These are phyloP conservation scores for Acanthosepion pharaonis DNA, from an alignment of 2,888 invertebrate genomes.

Conservation along the genomic window DNA sequence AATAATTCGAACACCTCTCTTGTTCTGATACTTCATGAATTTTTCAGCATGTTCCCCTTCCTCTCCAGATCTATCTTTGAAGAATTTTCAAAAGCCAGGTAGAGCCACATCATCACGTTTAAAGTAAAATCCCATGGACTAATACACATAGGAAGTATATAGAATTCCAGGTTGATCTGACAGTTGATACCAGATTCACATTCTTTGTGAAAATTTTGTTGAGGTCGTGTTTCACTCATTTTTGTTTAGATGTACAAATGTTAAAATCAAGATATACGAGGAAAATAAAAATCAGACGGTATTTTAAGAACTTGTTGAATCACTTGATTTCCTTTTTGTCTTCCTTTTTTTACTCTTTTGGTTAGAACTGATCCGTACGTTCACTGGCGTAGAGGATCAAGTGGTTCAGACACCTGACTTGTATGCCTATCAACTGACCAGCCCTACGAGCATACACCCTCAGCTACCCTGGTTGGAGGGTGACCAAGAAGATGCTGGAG, in stretches of 20 bases:
- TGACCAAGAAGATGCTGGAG: no score
- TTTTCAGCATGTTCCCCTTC: slow-evolving; percentile 87
- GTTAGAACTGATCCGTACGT: slow-evolving; percentile 67
- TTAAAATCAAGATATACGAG: neutral
- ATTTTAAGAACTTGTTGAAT: neutral
- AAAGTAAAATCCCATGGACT: slow-evolving; percentile 81
- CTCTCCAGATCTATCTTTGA: slow-evolving; percentile 84
- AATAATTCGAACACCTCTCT: slow-evolving; percentile 84
- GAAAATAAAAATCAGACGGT: neutral
- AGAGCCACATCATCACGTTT: slow-evolving; percentile 88
- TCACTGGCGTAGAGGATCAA: slow-evolving; percentile 70
- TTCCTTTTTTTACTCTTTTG: neutral
- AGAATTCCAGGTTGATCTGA: slow-evolving; percentile 75
- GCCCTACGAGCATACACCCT: no score
- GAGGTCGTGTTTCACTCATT: slow-evolving; percentile 35
- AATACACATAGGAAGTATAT: slow-evolving; percentile 74
- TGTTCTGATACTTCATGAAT: slow-evolving; percentile 78
- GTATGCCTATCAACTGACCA: no score
- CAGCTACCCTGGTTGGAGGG: no score
- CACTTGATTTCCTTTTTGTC: neutral
- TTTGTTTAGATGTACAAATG: neutral
- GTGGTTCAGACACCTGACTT: no score
- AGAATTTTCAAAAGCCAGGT: slow-evolving; percentile 79
- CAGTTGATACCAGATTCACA: slow-evolving; percentile 74
- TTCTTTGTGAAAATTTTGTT: slow-evolving; percentile 75